These are phyloP conservation scores for Pluvialis apricaria DNA, from an alignment of 2,113 vertebrate genomes.

Conservation along the genomic window DNA sequence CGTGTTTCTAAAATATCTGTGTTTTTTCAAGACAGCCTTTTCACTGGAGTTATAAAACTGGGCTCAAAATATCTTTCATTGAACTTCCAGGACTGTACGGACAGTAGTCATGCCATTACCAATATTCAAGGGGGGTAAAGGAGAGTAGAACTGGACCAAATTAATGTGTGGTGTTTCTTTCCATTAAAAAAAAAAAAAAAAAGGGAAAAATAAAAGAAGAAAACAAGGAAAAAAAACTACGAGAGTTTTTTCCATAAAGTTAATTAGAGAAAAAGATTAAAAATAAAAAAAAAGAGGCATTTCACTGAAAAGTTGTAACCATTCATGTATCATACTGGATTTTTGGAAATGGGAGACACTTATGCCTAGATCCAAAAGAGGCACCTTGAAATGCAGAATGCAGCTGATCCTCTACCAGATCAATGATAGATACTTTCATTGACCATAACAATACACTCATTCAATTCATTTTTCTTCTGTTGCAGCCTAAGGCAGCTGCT, in stretches of 20 bases:
- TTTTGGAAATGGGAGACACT: neutral
- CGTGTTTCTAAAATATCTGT: neutral
- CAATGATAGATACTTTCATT: neutral
- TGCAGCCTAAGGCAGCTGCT: neutral
- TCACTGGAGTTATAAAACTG: neutral
- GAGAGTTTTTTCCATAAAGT: neutral
- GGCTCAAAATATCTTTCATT: neutral
- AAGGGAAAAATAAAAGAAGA: too few species aligned
- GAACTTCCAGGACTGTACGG: neutral
- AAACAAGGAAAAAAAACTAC: too few species aligned
- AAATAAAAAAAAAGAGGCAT: neutral
- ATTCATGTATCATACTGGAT: neutral
- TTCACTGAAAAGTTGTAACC: neutral
- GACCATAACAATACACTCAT: neutral
- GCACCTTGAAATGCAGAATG: neutral
- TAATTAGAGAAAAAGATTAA: neutral
- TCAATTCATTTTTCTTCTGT: neutral
- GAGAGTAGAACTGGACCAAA: neutral
- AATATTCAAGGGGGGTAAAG: neutral
- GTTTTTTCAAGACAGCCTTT: neutral
- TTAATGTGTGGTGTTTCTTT: neutral
- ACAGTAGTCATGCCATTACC: neutral
- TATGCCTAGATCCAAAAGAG: neutral
- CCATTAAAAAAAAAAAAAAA: too few species aligned
- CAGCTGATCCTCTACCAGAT: neutral